Evolutionary conservation across 1,140 invertebrate species (phyloP), one percentile per base, ranked within the genome.

Genomic region (Apolygus lucorum): DNA sequence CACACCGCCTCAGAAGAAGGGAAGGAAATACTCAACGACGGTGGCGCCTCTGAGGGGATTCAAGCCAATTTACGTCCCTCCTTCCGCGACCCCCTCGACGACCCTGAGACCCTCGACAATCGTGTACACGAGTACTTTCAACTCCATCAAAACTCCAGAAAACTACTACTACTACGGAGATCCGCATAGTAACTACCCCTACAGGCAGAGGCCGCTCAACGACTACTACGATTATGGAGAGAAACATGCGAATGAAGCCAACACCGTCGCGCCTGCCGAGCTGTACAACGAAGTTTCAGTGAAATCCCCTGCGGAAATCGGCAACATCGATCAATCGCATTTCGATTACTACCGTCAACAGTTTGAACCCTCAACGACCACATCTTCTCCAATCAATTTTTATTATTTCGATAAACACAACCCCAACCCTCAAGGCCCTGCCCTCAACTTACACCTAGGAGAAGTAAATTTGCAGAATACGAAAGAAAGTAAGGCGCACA

Each of bases 111-210:
- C 54, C 4, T 17, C 54, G 11, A 59, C 54, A 4, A 59, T 59
- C 11, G 25, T 24, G 21, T 63, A 63, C 34, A 68, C 22, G 22
- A 42, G 24, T 22, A 68, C n/a, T 34, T 42, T 25, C 66, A 64
- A 42, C 21, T n/a, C 8, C 42, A 64, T 67, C 22, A 68, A 74
- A 68, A 52, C 72, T 24, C 28, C 71, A 59, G 70, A 76, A 28
- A 75, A 76, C 0, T 76, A 71, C 62, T 77, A 75, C 71, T 73
- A 78, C 71, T 76, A 79, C 71, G 75, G 78, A 71, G 74, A 77
- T 69, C 63, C 68, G 54, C 34, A 72, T 64, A 67, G 69, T 49
- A 28, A 75, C 69, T 62, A 34, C 29, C 25, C 68, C 63, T 49
- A 68, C 29, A 73, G 65, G 17, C 62, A 69, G 27, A 34, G n/a